Conservation (phyloP, 2,888 invertebrate species). For the Crocallis elinguaria region DNA sequence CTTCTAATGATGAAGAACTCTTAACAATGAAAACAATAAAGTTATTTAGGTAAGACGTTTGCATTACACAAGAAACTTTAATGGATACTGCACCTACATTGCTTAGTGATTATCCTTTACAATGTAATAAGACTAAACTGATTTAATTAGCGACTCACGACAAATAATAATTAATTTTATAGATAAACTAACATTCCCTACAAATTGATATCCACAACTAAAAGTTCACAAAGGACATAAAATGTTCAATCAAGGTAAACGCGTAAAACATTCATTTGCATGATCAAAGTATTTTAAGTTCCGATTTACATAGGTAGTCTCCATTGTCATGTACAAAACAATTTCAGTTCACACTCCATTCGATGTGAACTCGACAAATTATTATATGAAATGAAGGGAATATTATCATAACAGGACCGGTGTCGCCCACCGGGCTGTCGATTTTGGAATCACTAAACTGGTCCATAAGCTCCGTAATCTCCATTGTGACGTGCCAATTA, state of each 20-base stretch:
- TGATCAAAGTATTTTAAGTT: conserved; percentile 19
- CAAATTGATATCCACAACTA: neutral
- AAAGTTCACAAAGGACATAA: conserved; percentile 11
- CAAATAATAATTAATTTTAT: neutral
- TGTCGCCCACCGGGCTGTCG: conserved; percentile 73
- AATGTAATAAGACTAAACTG: neutral
- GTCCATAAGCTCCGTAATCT: conserved; percentile 77
- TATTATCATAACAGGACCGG: conserved; percentile 81
- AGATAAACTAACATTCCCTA: neutral
- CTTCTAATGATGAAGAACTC: no score
- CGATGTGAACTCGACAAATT: conserved; percentile 59
- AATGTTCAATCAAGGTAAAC: conserved; percentile 33
- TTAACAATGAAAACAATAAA: no score
- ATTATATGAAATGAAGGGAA: conserved; percentile 67
- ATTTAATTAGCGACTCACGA: neutral
- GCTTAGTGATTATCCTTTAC: neutral
- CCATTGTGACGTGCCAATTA: conserved; percentile 82
- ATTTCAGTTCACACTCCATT: conserved; percentile 44
- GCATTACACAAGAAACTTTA: neutral
- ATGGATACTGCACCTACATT: neutral
- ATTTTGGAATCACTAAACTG: conserved; percentile 82
- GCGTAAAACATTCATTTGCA: conserved; percentile 29
- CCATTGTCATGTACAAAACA: conserved; percentile 41
- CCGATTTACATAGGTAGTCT: conserved; percentile 36
- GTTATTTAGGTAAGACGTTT: no score